These are phyloP conservation scores for Lasioglossum baleicum DNA, from an alignment of 1,140 invertebrate species.

Conservation along the genomic window DNA sequence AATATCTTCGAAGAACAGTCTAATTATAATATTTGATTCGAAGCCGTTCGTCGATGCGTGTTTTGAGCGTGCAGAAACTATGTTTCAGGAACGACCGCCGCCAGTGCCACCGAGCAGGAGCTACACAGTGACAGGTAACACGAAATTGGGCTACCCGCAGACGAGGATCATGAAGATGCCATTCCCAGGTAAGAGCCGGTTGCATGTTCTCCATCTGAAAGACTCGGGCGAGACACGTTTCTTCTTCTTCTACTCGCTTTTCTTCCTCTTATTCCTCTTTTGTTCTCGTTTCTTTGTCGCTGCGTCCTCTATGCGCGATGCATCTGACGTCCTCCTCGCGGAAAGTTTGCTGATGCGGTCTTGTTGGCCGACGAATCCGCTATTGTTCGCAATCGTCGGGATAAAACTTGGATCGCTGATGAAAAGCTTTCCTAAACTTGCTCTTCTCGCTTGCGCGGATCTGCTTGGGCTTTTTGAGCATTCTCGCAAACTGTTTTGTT, in stretches of 20 bases:
- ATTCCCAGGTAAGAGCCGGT: slow-evolving; percentile 84
- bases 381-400: neutral
- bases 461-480: too few species aligned
- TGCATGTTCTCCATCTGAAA: neutral
- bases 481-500: too few species aligned
- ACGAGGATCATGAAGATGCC: slow-evolving; percentile 94
- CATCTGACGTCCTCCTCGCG: neutral
- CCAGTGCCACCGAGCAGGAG: slow-evolving; percentile 93
- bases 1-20: too few species aligned
- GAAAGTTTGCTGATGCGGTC: neutral
- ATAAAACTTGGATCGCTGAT: neutral
- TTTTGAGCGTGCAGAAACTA: slow-evolving; percentile 8
- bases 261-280: neutral
- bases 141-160: slow-evolving; percentile 96
- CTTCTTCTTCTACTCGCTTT: neutral
- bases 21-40: too few species aligned
- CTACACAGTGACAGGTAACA: slow-evolving; percentile 94
- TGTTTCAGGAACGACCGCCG: slow-evolving; percentile 89
- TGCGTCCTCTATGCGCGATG: neutral
- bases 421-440: neutral
- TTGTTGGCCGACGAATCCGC: neutral
- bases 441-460: too few species aligned
- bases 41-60: too few species aligned
- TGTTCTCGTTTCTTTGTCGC: neutral
- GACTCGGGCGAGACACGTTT: too few species aligned